Evolutionary conservation across 2,797 vertebrate species (phyloP).

Genomic region (Acanthurus leucopareius): DNA sequence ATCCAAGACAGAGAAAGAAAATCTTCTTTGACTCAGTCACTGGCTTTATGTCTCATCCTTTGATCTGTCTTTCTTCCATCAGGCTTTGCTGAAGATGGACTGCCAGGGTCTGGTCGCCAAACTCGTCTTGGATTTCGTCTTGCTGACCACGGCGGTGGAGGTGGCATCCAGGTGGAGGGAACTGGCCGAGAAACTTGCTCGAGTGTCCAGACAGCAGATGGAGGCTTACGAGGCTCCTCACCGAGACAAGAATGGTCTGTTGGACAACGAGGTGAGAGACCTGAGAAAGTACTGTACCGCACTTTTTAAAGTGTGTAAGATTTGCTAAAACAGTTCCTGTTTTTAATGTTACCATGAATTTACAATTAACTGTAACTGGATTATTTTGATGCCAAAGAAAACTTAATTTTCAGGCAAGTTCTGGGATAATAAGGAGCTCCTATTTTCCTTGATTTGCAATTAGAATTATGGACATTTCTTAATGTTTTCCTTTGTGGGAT

Average conservation of each 20-base stretch:
- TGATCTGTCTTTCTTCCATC: neutral
- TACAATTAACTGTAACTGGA: no score
- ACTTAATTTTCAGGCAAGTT: no score
- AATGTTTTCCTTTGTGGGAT: no score
- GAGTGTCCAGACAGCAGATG: slow-evolving; percentile 96
- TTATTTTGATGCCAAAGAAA: no score
- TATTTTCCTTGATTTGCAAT: no score
- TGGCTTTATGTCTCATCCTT: neutral
- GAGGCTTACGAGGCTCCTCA: slow-evolving; percentile 96
- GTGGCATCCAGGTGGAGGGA: slow-evolving; percentile 97
- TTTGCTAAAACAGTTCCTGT: no score
- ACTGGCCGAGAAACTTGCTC: slow-evolving; percentile 93
- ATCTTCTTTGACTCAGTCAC: neutral
- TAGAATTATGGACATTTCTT: no score
- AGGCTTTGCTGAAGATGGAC: slow-evolving; percentile 98
- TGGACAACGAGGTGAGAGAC: slow-evolving; percentile 92
- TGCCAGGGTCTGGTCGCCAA: slow-evolving; percentile 95
- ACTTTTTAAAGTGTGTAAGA: no score
- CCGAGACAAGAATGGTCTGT: slow-evolving; percentile 89
- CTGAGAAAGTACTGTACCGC: neutral
- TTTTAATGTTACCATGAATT: no score
- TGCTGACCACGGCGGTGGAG: slow-evolving; percentile 96
- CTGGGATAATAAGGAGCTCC: no score
- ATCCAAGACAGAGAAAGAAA: no score
- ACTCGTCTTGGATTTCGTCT: slow-evolving; percentile 93